phyloP scores from a whole-genome alignment of 2,888 invertebrate genomes.

The Lasioglossum leucozonium region DNA sequence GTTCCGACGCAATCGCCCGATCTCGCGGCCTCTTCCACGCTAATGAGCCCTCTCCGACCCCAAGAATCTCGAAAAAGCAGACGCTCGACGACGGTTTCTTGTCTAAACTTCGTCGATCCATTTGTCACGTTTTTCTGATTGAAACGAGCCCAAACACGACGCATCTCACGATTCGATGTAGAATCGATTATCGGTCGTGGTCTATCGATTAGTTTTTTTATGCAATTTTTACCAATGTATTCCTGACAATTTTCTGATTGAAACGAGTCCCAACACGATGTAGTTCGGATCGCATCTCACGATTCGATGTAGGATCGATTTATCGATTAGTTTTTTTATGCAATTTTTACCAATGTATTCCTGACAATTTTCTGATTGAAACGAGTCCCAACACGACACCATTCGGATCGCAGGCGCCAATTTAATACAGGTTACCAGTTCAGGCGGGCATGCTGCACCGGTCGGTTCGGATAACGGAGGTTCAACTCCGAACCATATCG shows the following conservation, averaged over 20 bases:
- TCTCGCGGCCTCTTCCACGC: neutral
- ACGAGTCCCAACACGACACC: neutral
- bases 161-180: too few species aligned
- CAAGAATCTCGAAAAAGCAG: neutral
- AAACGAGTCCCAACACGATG: neutral
- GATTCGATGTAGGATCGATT: too few species aligned
- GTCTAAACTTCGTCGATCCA: neutral
- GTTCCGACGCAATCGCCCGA: conserved; percentile 26
- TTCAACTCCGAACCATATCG: neutral
- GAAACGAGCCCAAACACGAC: too few species aligned
- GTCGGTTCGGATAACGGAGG: neutral
- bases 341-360: too few species aligned
- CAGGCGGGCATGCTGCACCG: neutral
- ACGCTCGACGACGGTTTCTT: neutral
- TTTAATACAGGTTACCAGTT: neutral
- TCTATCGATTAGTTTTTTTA: too few species aligned
- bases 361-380: too few species aligned
- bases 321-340: too few species aligned
- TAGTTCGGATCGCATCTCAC: too few species aligned
- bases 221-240: too few species aligned
- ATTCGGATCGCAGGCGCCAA: neutral
- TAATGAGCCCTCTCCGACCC: neutral
- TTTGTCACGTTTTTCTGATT: neutral
- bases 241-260: neutral
- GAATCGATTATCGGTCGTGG: too few species aligned